Base-by-base conservation (phyloP, 2,888 invertebrate genomes). In the Machimus rusticus region DNA sequence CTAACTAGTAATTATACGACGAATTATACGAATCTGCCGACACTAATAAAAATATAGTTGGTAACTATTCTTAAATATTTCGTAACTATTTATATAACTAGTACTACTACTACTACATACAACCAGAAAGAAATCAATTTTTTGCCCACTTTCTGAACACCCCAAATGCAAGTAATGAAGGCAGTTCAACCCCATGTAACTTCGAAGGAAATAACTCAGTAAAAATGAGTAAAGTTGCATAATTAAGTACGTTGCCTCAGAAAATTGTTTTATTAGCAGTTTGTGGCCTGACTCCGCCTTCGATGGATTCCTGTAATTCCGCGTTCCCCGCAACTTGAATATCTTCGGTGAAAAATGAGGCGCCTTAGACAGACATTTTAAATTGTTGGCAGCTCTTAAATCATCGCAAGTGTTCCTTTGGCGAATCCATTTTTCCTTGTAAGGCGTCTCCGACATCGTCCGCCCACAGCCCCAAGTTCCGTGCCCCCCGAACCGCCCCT, bases 371-470 rank as follows among this genome's bases (percentile, higher is more conserved):
- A 82, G 82, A 82, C 82, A 82, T 66, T 82, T 82, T 82, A 82
- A 82, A 82, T 82, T 82, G 82, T 82, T 82, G 82, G 82, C 82
- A 82, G 82, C 82, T 82, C 82, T 57, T 82, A 82, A 82, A 82
- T 82, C 82, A 82, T 82, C 82, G 82, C 82, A 82, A 82, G 82
- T 82, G 82, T 82, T 82, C 66, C 82, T 82, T 82, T 66, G 82
- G 82, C 82, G 82, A 51, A 82, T 37, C 82, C 82, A 82, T 82
- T 82, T 82, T 82, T 82, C 82, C 82, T 82, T 82, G 82, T 82
- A 82, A 82, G 82, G 57, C 57, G 23, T 57, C 57, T 37, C 82
- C 46, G n/a, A 16, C 57, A 28, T 66, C 23, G 66, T 66, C 66
- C 66, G 66, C 66, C 66, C 66, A 28, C 28, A 23, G 28, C 14